Percentiles rank a stretch among this genome's conserved stretches.
Evolutionary conservation across 2,888 invertebrate genomes (phyloP).

Genomic region (Drosophila dives): DNA sequence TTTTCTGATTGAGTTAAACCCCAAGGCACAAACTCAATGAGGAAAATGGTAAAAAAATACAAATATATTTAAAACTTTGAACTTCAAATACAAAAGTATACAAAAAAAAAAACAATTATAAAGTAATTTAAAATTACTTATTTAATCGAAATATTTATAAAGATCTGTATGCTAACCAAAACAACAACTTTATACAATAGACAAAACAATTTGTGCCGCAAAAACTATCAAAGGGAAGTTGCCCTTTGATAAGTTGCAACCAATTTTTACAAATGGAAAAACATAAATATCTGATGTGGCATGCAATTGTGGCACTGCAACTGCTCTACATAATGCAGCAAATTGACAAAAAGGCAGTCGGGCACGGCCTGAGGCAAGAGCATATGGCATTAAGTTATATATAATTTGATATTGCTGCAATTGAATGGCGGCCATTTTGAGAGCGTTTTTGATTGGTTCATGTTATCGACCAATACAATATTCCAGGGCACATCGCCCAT

Average conservation of each 20-base stretch:
- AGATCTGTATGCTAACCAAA: background rate
- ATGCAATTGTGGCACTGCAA: background rate
- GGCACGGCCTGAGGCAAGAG: conserved; percentile 1
- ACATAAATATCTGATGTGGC: background rate
- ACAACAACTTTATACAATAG: background rate
- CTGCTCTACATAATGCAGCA: background rate
- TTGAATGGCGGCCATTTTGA: conserved; percentile 85
- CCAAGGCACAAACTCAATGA: background rate
- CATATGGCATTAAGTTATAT: conserved; percentile 30
- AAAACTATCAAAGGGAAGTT: background rate
- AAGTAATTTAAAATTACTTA: background rate
- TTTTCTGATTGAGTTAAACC: background rate
- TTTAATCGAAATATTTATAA: background rate
- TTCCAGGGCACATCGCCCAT: conserved; percentile 62
- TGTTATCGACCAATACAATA: conserved; percentile 85
- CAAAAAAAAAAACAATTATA: background rate
- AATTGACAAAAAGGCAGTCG: background rate
- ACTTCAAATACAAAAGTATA: background rate
- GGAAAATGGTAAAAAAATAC: background rate
- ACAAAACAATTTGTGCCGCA: background rate
- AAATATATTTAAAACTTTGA: background rate
- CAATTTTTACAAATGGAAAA: conserved; percentile 3
- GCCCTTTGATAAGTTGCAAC: background rate
- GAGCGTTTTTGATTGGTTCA: conserved; percentile 85
- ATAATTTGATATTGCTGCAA: conserved; percentile 62